These are phyloP conservation scores for Dolichotis patagonum DNA, from an alignment of 2,113 vertebrate species.

Conservation along the genomic window DNA sequence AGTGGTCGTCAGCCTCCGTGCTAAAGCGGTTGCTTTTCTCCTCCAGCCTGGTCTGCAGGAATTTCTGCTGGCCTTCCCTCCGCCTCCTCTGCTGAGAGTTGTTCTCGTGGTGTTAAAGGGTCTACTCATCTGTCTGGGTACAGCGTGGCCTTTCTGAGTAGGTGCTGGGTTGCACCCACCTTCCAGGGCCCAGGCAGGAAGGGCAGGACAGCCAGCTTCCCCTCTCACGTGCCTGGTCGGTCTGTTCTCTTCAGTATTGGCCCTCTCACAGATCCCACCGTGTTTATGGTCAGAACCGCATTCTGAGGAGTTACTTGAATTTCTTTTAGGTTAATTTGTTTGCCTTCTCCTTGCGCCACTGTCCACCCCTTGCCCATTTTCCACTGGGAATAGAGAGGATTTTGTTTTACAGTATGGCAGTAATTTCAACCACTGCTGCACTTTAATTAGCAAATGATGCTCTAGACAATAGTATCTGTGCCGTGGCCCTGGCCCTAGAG, in stretches of 20 bases:
- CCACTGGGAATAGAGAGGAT: not conserved
- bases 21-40: not conserved
- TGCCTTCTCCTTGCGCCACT: not conserved
- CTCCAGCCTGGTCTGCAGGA: not conserved
- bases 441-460: not conserved
- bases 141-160: not conserved
- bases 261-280: not conserved
- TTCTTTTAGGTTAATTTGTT: not conserved
- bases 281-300: not conserved
- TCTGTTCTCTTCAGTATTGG: not conserved
- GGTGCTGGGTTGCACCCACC: not conserved
- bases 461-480: not conserved
- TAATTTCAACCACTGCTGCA: not conserved
- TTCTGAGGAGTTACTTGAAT: not conserved
- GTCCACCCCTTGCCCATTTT: not conserved
- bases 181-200: not conserved
- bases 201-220: not conserved
- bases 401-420: not conserved
- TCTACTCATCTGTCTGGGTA: not conserved
- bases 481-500: not conserved
- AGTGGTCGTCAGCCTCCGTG: not conserved
- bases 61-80: not conserved
- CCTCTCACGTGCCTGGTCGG: too few species aligned
- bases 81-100: not conserved
- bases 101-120: not conserved